Evolutionary conservation across 2,888 invertebrate species (phyloP).

Genomic region (Drosophila algonquin): DNA sequence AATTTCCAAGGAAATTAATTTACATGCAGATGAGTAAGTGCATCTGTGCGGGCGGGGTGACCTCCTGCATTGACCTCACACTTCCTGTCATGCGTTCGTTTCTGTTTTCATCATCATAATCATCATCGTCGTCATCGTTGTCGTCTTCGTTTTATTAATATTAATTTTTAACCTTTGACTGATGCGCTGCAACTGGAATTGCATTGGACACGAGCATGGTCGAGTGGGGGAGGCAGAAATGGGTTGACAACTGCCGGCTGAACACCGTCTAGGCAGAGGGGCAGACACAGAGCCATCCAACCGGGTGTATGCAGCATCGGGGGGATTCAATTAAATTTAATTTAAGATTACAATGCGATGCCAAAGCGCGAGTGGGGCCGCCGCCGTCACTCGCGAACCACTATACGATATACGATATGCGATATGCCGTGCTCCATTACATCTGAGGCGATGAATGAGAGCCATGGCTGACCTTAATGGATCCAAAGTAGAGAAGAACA

Average conservation of each 20-base stretch:
- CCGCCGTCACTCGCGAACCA: constrained; percentile 6
- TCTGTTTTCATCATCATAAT: constrained; percentile 1
- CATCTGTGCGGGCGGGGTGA: constrained; percentile 40
- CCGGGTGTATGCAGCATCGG: constrained; percentile 49
- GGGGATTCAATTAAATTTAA: constrained; percentile 82
- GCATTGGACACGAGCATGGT: constrained; percentile 8
- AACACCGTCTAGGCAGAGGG: constrained; percentile 52
- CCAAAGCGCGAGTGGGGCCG: constrained; percentile 48
- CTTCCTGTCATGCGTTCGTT: constrained; percentile 64
- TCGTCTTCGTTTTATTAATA: constrained; percentile 61
- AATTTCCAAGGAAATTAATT: constrained; percentile 34
- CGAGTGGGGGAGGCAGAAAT: constrained; percentile 42
- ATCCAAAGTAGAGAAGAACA: constrained; percentile 40
- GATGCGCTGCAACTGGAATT: constrained; percentile 41
- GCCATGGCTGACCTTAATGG: constrained; percentile 81
- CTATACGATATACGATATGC: constrained; percentile 44
- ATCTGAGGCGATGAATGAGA: constrained; percentile 62
- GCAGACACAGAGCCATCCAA: constrained; percentile 13
- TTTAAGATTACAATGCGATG: constrained; percentile 79
- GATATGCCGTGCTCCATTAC: constrained; percentile 38
- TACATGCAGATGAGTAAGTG: constrained; percentile 2
- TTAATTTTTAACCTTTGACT: constrained; percentile 77
- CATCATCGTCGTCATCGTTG: constrained; percentile 1
- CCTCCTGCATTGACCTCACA: constrained; percentile 66
- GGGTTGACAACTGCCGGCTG: constrained; percentile 43